Percentiles rank a stretch among this genome's conserved stretches.
Evolutionary conservation across 2,797 vertebrate genomes (phyloP).

Genomic region (Cacajao melanocephalus): DNA sequence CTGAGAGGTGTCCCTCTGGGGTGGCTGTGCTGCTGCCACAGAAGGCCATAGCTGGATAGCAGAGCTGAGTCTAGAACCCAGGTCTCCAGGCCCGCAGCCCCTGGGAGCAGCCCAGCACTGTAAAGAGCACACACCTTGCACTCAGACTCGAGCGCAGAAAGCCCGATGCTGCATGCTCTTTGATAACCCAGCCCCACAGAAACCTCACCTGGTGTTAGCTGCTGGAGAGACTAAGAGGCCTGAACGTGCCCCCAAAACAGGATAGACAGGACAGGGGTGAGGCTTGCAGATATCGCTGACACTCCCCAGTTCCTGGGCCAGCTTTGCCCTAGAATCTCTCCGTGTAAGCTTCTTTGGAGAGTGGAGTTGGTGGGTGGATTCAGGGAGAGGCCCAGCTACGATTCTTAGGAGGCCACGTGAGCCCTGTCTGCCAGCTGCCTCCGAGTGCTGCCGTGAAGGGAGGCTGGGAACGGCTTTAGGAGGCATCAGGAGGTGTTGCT

Average conservation of each 20-base stretch:
- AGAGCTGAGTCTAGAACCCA: neutral
- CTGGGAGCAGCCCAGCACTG: accelerated
- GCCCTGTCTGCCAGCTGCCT: neutral
- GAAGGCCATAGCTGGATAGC: neutral
- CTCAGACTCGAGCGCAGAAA: neutral
- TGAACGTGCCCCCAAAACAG: neutral
- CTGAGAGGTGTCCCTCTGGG: accelerated
- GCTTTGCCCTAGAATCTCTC: neutral
- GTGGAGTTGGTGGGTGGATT: accelerated
- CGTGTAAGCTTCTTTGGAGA: neutral
- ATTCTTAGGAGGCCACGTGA: accelerated
- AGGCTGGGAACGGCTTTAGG: neutral
- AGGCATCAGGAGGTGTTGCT: neutral
- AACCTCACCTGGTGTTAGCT: neutral
- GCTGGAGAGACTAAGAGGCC: neutral
- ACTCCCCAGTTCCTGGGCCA: neutral
- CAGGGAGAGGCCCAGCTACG: neutral
- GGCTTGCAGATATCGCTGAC: neutral
- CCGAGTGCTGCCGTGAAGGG: accelerated
- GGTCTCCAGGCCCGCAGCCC: neutral
- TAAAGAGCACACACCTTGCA: neutral
- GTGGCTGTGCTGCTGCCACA: accelerated
- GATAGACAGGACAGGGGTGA: neutral
- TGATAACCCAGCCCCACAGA: accelerated
- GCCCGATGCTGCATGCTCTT: neutral